phyloP scores from a whole-genome alignment of 2,888 invertebrate species.

The Syrista parreyssii region DNA sequence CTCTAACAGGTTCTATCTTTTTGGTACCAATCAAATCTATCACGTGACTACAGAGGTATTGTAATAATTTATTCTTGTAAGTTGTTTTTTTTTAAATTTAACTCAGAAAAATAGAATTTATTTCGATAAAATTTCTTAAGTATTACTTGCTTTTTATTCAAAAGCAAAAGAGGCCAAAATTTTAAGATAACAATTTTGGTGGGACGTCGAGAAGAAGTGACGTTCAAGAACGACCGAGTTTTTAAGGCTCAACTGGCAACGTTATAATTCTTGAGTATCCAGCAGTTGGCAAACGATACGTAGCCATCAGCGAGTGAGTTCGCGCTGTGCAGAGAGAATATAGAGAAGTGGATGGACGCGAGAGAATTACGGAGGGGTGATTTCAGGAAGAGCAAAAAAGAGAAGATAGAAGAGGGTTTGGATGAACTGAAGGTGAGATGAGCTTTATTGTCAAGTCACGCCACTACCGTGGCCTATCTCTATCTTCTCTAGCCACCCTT shows the following conservation, averaged over 20 bases:
- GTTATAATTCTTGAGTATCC: neutral
- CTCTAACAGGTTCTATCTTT: conserved; percentile 34
- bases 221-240: neutral
- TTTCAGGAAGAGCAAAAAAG: conserved; percentile 31
- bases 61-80: neutral
- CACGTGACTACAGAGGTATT: neutral
- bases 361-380: conserved; percentile 20
- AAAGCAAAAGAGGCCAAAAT: neutral
- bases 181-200: neutral
- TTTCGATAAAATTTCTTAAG: too few relatives aligned
- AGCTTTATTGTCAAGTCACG: conserved; percentile 65
- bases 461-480: conserved; percentile 63
- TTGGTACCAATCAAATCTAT: neutral
- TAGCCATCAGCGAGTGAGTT: conserved; percentile 3
- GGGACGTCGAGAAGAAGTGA: neutral
- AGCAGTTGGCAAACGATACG: neutral
- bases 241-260: neutral
- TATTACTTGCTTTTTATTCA: neutral
- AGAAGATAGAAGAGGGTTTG: neutral
- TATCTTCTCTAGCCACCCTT: conserved; percentile 54
- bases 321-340: neutral
- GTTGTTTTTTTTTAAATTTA: neutral
- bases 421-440: conserved; percentile 48
- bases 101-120: neutral
- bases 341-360: conserved; percentile 1